A percentile compares a stretch with the other conserved stretches of the same genome.
Evolutionary conservation across 2,113 vertebrate genomes (phyloP).

Genomic region (Pluvialis apricaria): DNA sequence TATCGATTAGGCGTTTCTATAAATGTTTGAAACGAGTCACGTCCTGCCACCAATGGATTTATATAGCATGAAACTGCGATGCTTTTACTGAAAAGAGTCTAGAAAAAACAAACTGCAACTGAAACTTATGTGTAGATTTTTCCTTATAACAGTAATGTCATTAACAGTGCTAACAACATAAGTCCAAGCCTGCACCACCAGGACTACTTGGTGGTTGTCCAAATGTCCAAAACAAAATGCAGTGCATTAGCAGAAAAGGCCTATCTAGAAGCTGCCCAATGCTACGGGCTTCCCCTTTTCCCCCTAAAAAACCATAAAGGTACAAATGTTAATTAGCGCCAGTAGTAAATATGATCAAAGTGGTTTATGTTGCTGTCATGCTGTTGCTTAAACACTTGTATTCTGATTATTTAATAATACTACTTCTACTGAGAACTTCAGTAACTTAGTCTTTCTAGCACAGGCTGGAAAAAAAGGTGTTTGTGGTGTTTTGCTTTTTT

Average conservation of each 20-base stretch:
- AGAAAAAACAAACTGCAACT: neutral
- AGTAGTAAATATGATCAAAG: neutral
- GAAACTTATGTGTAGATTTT: neutral
- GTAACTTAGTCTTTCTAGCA: neutral
- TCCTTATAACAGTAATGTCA: rapidly evolving
- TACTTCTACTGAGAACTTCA: neutral
- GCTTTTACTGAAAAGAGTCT: neutral
- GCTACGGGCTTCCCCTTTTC: neutral
- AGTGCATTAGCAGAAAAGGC: neutral
- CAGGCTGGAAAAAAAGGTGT: neutral
- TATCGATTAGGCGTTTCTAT: neutral
- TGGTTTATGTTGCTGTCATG: neutral
- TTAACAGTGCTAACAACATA: neutral
- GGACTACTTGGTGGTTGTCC: neutral
- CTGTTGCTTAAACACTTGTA: neutral
- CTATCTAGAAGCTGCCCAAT: neutral
- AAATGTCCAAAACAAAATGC: too few species aligned
- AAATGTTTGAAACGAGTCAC: neutral
- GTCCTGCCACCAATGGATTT: neutral
- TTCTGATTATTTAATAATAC: neutral
- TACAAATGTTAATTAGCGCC: neutral
- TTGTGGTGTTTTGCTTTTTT: neutral
- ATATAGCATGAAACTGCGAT: neutral
- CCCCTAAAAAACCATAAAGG: neutral
- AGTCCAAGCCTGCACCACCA: neutral